A percentile compares a stretch with the other conserved stretches of the same genome.
Conservation (phyloP, 1,140 invertebrate species). For the Drosophila busckii region DNA sequence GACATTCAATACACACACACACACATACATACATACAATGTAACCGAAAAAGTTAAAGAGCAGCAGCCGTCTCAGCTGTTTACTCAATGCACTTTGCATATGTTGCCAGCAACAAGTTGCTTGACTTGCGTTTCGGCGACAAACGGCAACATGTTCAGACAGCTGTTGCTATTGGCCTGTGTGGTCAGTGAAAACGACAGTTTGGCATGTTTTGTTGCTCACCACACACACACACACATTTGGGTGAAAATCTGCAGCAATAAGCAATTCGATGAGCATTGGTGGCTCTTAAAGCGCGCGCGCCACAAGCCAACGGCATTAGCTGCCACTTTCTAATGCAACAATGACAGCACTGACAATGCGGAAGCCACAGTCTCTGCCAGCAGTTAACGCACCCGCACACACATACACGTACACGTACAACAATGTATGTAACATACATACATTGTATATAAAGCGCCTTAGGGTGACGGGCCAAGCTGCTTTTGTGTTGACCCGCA, state of each 20-base stretch:
- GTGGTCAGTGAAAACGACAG: constrained; percentile 57
- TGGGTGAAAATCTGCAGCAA: constrained; percentile 71
- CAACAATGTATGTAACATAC: too few species aligned
- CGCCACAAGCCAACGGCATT: constrained; percentile 12
- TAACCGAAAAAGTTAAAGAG: too few species aligned
- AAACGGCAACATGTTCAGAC: constrained; percentile 28
- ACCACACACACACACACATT: constrained; percentile 36
- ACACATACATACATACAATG: too few species aligned
- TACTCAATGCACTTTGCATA: constrained; percentile 6
- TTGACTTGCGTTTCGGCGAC: constrained; percentile 24
- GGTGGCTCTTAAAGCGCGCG: constrained; percentile 12
- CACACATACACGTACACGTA: too few species aligned
- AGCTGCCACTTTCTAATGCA: constrained; percentile 39
- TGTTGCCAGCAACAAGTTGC: constrained; percentile 21
- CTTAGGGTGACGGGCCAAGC: too few species aligned
- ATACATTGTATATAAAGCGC: too few species aligned
- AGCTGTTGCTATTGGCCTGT: constrained; percentile 25
- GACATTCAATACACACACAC: too few species aligned
- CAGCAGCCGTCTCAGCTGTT: not conserved
- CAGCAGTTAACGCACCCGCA: constrained; percentile 42
- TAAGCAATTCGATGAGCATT: constrained; percentile 36
- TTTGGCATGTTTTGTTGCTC: constrained; percentile 45
- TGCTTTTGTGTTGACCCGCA: constrained; percentile 31
- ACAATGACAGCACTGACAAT: constrained; percentile 12
- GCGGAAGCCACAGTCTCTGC: constrained; percentile 20